A percentile compares a stretch with the other conserved stretches of the same genome.
Conservation (phyloP, 2,113 vertebrate species). For the Petroica traversi region DNA sequence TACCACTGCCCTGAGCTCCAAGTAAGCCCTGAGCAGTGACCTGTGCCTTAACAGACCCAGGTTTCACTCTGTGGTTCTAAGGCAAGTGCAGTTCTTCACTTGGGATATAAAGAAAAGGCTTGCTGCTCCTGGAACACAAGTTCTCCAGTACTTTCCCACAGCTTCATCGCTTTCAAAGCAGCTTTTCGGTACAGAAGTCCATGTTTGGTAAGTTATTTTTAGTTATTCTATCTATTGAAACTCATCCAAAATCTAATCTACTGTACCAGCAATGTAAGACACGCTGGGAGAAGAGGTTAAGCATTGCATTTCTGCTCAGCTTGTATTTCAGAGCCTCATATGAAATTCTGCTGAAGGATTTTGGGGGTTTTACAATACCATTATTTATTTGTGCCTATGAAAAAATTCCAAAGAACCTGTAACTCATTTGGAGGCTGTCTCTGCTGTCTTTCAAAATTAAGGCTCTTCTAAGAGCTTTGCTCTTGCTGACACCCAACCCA, state of each 20-base stretch:
- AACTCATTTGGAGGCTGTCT: neutral
- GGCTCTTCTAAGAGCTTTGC: neutral
- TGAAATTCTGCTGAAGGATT: neutral
- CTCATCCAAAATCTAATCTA: neutral
- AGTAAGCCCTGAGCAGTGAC: neutral
- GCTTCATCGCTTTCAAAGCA: neutral
- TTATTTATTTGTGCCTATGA: neutral
- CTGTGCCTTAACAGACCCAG: accelerated
- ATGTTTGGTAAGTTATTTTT: neutral
- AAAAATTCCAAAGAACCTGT: neutral
- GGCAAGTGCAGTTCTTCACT: neutral
- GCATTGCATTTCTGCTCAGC: neutral
- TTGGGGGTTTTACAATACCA: neutral
- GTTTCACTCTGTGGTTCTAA: neutral
- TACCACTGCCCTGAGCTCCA: neutral
- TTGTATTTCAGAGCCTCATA: neutral
- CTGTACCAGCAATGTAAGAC: neutral
- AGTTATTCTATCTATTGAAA: neutral
- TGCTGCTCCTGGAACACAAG: neutral
- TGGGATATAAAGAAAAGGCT: neutral
- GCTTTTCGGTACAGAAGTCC: neutral
- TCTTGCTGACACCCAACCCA: neutral
- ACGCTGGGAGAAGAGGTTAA: neutral
- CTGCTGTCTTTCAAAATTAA: neutral
- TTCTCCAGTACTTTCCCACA: neutral